phyloP scores from a whole-genome alignment of 2,113 vertebrate species.

The Crotalus tigris region DNA sequence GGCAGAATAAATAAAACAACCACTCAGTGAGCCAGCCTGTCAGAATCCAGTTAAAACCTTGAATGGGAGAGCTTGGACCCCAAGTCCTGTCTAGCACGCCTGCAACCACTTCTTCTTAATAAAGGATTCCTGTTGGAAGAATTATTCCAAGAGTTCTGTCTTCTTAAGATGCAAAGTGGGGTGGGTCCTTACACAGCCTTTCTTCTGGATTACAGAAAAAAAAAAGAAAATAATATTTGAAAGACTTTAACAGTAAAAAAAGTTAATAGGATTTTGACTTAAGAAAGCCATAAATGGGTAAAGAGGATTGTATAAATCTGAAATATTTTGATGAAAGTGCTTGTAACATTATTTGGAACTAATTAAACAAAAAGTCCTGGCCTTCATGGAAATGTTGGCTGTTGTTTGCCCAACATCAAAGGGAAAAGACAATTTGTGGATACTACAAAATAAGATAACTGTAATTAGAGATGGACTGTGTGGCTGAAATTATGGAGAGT shows the following conservation, averaged over 20 bases:
- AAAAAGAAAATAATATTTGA: neutral
- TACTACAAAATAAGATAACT: no score
- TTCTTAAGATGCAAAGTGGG: no score
- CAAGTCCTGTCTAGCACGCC: no score
- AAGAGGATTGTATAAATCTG: neutral
- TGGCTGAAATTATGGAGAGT: no score
- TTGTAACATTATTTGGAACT: neutral
- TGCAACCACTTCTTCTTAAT: no score
- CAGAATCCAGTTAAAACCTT: no score
- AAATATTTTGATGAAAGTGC: neutral
- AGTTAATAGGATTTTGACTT: neutral
- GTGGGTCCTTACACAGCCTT: neutral
- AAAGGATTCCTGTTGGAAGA: no score
- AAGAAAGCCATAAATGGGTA: neutral
- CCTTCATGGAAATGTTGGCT: neutral
- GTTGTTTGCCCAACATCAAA: no score
- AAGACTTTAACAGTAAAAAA: neutral
- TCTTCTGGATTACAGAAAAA: neutral
- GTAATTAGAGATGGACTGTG: no score
- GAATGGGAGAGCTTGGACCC: no score
- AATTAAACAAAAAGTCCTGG: neutral
- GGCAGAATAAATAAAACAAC: neutral
- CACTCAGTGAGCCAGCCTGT: neutral
- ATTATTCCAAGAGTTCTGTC: no score
- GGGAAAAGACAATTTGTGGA: no score